These are phyloP conservation scores for Propithecus deckenii DNA, from an alignment of 2,797 vertebrate species.

Conservation along the genomic window DNA sequence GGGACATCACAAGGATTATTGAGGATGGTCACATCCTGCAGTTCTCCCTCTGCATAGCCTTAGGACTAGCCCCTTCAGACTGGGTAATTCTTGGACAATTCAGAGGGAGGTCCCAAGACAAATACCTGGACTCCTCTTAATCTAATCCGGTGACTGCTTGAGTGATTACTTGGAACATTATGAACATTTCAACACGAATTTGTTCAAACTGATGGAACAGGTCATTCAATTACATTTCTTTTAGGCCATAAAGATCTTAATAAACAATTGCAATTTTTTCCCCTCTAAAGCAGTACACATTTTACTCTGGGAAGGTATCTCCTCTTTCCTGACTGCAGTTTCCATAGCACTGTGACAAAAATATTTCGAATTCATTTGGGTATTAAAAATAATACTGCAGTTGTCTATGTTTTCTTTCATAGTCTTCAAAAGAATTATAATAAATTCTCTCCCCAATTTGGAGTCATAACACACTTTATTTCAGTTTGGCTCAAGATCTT, in stretches of 20 bases:
- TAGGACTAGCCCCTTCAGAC: background rate
- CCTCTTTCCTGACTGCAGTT: background rate
- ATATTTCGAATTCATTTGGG: conserved; percentile 43
- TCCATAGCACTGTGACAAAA: conserved; percentile 57
- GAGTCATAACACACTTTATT: conserved; percentile 54
- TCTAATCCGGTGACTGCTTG: background rate
- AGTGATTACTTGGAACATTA: background rate
- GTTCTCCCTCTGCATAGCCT: background rate
- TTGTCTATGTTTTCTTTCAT: conserved; percentile 63
- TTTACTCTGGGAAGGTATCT: background rate
- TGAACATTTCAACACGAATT: background rate
- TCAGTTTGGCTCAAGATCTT: conserved; percentile 67
- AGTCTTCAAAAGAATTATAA: conserved; percentile 60
- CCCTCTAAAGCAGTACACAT: background rate
- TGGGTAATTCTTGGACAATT: background rate
- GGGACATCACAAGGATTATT: background rate
- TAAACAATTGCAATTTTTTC: background rate
- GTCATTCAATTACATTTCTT: background rate
- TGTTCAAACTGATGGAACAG: background rate
- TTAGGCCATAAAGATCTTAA: background rate
- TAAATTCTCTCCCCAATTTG: conserved; percentile 55
- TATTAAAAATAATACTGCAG: conserved; percentile 70
- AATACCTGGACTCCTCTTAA: background rate
- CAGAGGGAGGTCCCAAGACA: background rate
- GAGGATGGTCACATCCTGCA: background rate